Conservation (phyloP, 2,888 invertebrate species). For the Ophion slaviceki region DNA sequence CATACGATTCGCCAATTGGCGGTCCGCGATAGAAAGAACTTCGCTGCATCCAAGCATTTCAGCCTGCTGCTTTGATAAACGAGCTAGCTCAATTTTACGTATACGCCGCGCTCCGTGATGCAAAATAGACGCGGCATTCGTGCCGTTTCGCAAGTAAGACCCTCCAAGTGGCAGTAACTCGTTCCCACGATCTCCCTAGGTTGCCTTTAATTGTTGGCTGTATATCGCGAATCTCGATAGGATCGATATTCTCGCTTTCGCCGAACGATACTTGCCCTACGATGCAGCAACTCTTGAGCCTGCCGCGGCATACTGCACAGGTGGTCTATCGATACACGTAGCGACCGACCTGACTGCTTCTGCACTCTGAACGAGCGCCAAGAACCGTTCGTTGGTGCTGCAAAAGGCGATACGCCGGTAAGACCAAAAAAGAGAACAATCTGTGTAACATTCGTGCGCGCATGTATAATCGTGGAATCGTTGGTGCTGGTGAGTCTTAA, state of each 20-base stretch:
- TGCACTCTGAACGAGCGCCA: conserved; percentile 12
- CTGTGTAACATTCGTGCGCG: too few relatives aligned
- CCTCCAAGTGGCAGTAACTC: conserved; percentile 3
- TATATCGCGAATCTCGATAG: conserved; percentile 45
- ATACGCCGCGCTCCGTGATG: too few relatives aligned
- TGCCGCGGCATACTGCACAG: conserved; percentile 20
- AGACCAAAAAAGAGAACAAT: conserved; percentile 31
- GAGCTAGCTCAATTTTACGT: neutral
- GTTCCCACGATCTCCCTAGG: conserved; percentile 54
- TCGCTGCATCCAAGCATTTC: conserved; percentile 22
- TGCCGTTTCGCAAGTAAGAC: neutral
- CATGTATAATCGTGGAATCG: neutral
- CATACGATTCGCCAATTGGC: too few relatives aligned
- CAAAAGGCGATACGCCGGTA: conserved; percentile 51
- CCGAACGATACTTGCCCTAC: conserved; percentile 43
- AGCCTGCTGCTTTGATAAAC: conserved; percentile 42
- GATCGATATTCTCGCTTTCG: conserved; percentile 56
- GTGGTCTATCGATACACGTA: conserved; percentile 48
- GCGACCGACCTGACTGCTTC: conserved; percentile 36
- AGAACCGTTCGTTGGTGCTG: conserved; percentile 11
- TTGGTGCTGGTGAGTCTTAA: neutral
- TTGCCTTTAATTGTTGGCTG: conserved; percentile 56
- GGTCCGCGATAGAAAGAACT: neutral
- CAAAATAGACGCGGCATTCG: neutral
- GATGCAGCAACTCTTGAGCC: neutral